These are phyloP conservation scores for Tauraco hartlaubi DNA, from an alignment of 2,797 vertebrate species.

Conservation along the genomic window DNA sequence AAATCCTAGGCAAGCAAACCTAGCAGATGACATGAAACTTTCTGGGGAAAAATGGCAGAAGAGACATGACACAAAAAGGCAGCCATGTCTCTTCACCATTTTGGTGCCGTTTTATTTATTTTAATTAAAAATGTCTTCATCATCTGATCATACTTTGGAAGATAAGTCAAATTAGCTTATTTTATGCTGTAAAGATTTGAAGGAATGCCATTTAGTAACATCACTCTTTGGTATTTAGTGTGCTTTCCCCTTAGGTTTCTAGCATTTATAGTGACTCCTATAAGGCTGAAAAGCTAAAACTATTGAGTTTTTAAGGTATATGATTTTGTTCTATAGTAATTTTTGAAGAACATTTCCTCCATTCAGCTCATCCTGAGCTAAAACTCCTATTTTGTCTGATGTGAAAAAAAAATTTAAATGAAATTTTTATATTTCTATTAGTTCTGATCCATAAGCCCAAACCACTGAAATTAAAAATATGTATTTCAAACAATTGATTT, in stretches of 20 bases:
- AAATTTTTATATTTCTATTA: neutral
- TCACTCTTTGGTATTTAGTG: neutral
- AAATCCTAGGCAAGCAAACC: neutral
- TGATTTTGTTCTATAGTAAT: neutral
- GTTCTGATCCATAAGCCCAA: neutral
- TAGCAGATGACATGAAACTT: neutral
- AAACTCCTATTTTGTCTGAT: neutral
- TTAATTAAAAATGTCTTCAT: neutral
- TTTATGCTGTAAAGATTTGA: neutral
- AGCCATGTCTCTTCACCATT: neutral
- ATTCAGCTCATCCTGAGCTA: neutral
- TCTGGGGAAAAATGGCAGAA: neutral
- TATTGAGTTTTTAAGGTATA: neutral
- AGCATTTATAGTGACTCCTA: neutral
- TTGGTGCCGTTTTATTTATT: neutral
- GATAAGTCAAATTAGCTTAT: neutral
- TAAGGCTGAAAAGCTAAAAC: neutral
- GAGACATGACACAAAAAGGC: constrained; percentile 16
- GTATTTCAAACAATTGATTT: neutral
- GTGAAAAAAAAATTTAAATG: neutral
- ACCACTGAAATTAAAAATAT: neutral
- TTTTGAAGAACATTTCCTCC: neutral
- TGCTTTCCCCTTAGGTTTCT: neutral
- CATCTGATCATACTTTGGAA: neutral
- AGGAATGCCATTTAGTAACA: neutral